Evolutionary conservation across 2,888 invertebrate species (phyloP).

Genomic region (Oithona nana): DNA sequence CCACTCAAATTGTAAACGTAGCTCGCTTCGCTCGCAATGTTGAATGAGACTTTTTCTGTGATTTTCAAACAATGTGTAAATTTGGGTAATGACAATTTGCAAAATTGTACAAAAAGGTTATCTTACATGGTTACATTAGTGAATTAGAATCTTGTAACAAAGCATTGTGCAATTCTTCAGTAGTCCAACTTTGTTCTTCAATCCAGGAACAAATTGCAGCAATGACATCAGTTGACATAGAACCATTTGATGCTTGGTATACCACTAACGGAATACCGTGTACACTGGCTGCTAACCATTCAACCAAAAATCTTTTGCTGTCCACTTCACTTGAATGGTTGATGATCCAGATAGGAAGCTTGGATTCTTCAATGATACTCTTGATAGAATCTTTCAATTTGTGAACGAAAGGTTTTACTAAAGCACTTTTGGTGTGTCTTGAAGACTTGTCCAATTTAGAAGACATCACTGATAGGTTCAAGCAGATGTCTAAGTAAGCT

Average conservation of each 20-base stretch:
- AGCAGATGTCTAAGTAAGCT: background rate
- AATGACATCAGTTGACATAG: background rate
- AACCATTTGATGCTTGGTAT: background rate
- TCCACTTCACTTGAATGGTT: background rate
- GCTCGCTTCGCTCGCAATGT: too few relatives aligned
- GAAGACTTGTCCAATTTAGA: background rate
- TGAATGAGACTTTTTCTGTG: too few relatives aligned
- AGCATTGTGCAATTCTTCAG: background rate
- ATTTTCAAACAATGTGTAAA: too few relatives aligned
- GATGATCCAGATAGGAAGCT: background rate
- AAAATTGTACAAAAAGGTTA: too few relatives aligned
- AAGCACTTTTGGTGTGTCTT: background rate
- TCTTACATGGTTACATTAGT: too few relatives aligned
- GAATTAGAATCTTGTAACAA: background rate
- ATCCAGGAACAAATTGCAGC: background rate
- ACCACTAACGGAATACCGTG: background rate
- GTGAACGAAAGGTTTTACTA: background rate
- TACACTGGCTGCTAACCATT: background rate
- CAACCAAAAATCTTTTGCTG: background rate
- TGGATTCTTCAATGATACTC: background rate
- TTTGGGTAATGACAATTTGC: too few relatives aligned
- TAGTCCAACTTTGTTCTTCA: background rate
- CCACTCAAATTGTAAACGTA: too few relatives aligned
- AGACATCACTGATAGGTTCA: background rate
- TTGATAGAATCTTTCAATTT: background rate